Conservation (phyloP, 2,888 invertebrate genomes). For the Ophioninae sp. region DNA sequence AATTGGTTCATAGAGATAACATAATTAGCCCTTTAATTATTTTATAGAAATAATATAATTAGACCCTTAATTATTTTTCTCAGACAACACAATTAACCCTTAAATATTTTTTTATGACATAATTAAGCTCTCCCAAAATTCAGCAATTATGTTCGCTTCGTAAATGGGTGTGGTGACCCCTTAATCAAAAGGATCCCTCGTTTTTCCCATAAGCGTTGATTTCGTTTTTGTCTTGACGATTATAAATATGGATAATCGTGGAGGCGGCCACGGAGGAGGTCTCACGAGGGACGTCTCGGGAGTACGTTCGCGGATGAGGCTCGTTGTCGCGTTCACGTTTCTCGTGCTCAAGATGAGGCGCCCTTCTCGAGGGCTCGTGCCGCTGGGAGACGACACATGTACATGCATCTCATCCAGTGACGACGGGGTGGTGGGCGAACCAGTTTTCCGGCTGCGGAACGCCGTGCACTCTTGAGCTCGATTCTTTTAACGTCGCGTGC, state of each 20-base stretch:
- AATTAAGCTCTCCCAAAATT: too few relatives aligned
- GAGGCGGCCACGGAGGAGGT: background rate
- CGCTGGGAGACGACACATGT: conserved; percentile 22
- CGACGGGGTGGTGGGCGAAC: conserved; percentile 60
- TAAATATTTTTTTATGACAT: too few relatives aligned
- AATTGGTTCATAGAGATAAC: too few relatives aligned
- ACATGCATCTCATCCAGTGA: conserved; percentile 29
- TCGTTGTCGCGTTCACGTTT: conserved; percentile 51
- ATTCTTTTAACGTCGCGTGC: conserved; percentile 35
- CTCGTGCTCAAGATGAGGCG: conserved; percentile 47
- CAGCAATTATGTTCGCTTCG: too few relatives aligned
- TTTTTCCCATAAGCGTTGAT: background rate
- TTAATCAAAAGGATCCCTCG: background rate
- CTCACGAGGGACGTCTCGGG: background rate
- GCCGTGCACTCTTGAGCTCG: conserved; percentile 35
- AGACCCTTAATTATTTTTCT: too few relatives aligned
- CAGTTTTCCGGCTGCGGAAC: conserved; percentile 57
- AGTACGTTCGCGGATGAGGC: background rate
- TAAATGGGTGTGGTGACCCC: too few relatives aligned
- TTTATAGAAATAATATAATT: too few relatives aligned
- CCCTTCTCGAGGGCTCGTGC: conserved; percentile 50
- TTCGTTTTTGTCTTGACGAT: background rate
- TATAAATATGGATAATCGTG: conserved; percentile 15
- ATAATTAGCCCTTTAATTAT: too few relatives aligned
- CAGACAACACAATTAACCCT: too few relatives aligned